A percentile compares a stretch with the other conserved stretches of the same genome.
These are phyloP conservation scores for Panopea generosa DNA, from an alignment of 2,888 invertebrate genomes.

Conservation along the genomic window DNA sequence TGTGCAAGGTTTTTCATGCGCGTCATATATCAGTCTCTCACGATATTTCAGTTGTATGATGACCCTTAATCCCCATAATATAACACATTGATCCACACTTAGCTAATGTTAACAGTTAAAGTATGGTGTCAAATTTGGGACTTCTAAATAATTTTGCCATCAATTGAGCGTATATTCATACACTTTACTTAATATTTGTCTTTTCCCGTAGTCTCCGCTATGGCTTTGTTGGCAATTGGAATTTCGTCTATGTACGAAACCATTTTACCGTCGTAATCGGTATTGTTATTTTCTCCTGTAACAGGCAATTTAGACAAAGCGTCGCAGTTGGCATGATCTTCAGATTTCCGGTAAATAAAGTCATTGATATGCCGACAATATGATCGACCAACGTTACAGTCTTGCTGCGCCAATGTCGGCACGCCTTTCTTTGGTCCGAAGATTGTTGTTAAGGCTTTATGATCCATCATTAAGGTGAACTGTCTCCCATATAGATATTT, in stretches of 20 bases:
- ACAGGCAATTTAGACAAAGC: constrained; percentile 73
- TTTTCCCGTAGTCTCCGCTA: constrained; percentile 19
- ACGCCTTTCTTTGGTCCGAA: constrained; percentile 78
- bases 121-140: neutral
- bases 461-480: constrained; percentile 84
- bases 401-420: constrained; percentile 72
- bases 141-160: constrained; percentile 15
- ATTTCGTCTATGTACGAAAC: constrained; percentile 17
- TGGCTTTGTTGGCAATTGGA: constrained; percentile 5
- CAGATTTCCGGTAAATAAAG: constrained; percentile 73
- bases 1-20: constrained; percentile 28
- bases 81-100: constrained; percentile 6
- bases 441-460: constrained; percentile 73
- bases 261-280: neutral
- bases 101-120: constrained; percentile 11
- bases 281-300: constrained; percentile 8
- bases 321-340: constrained; percentile 78
- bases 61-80: constrained; percentile 13
- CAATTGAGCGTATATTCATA: neutral
- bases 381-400: constrained; percentile 73
- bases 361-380: constrained; percentile 78
- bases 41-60: constrained; percentile 1
- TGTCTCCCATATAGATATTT: constrained; percentile 82
- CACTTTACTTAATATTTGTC: constrained; percentile 19
- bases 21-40: constrained; percentile 1